Evolutionary conservation across 2,113 vertebrate species (phyloP).

Genomic region (Periophthalmus modestus): DNA sequence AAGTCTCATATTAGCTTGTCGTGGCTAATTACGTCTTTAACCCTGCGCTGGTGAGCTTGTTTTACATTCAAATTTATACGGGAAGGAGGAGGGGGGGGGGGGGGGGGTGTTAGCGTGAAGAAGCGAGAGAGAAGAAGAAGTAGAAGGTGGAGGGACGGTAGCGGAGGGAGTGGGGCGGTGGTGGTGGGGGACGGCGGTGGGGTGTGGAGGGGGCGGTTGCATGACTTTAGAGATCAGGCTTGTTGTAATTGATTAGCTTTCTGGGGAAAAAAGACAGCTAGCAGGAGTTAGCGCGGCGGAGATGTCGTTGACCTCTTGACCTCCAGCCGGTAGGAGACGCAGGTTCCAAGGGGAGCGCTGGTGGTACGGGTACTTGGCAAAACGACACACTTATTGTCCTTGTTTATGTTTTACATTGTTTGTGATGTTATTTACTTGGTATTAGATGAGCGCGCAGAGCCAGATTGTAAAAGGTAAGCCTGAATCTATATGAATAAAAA

Average conservation of each 20-base stretch:
- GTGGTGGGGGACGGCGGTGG: too few species aligned
- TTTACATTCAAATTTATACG: constrained; percentile 79
- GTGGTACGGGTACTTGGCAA: not conserved
- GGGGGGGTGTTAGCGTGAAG: constrained; percentile 74
- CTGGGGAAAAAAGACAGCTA: constrained; percentile 64
- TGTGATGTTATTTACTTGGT: too few species aligned
- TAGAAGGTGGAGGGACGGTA: not conserved
- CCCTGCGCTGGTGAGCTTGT: constrained; percentile 72
- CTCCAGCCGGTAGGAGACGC: constrained; percentile 10
- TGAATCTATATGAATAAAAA: too few species aligned
- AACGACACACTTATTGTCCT: constrained; percentile 5
- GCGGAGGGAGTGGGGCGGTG: constrained; percentile 32
- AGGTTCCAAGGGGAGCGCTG: constrained; percentile 31
- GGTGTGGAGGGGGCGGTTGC: constrained; percentile 32
- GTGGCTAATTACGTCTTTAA: constrained; percentile 73
- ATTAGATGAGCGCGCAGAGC: too few species aligned
- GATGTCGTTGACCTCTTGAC: constrained; percentile 60
- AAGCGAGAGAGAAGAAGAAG: constrained; percentile 53
- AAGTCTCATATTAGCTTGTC: constrained; percentile 64
- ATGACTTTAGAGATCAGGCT: constrained; percentile 73
- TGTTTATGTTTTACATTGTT: not conserved
- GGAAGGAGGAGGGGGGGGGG: not conserved
- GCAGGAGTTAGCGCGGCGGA: constrained; percentile 32
- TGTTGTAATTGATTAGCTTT: constrained; percentile 81
- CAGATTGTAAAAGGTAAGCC: too few species aligned